Conservation (phyloP, 2,888 invertebrate genomes). For the Xanthia togata region DNA sequence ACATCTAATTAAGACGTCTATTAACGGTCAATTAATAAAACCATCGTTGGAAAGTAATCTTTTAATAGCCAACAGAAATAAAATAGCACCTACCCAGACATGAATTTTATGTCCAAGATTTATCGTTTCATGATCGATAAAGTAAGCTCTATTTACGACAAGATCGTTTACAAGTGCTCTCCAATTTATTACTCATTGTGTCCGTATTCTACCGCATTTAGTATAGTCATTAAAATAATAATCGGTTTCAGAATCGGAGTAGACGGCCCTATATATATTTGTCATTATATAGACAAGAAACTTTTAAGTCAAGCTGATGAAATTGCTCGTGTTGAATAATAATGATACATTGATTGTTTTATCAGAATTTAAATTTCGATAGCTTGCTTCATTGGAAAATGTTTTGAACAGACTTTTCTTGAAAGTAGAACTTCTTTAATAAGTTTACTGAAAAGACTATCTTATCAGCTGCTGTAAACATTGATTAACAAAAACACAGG, state of each 20-base stretch:
- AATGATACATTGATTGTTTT: slow-evolving; percentile 13
- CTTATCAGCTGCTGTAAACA: neutral
- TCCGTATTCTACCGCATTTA: slow-evolving; percentile 13
- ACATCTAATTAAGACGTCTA: neutral
- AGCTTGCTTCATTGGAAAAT: neutral
- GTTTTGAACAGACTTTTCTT: neutral
- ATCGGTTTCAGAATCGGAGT: neutral
- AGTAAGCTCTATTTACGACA: slow-evolving; percentile 36
- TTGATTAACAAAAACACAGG: neutral
- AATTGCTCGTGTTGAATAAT: neutral
- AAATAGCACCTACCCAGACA: slow-evolving; percentile 2
- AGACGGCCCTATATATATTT: neutral
- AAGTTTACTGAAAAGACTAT: neutral
- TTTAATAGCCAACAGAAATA: slow-evolving; percentile 3
- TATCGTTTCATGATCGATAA: slow-evolving; percentile 30
- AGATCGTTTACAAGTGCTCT: slow-evolving; percentile 27
- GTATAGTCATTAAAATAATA: slow-evolving; percentile 14
- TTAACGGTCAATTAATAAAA: slow-evolving; percentile 5
- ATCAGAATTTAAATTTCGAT: neutral
- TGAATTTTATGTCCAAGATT: slow-evolving; percentile 32
- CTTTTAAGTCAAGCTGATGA: slow-evolving; percentile 7
- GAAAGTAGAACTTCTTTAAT: neutral
- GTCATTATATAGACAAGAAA: neutral
- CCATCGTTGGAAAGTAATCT: neutral
- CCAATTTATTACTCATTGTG: slow-evolving; percentile 21